Base-by-base conservation (phyloP, 2,113 vertebrate species). In the Microcebus lehilahytsara region DNA sequence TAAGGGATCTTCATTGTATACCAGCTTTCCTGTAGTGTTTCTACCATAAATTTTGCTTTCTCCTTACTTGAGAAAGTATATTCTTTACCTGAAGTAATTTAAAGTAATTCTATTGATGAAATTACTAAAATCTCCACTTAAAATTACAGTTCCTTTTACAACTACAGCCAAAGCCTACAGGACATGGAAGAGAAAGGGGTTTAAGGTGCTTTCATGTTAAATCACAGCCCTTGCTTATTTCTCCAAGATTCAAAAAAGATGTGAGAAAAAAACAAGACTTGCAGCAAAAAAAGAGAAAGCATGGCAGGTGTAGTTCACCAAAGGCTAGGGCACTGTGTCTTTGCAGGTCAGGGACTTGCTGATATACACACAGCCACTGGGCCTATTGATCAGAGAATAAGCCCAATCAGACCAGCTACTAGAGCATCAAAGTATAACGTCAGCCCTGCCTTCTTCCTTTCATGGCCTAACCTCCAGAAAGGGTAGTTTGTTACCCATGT, bases 71-170 rank as follows among this genome's bases (percentile, higher is more conserved):
- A 74, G 6, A 91, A 95, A 72, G 12, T 67, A 84, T 67, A 85
- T 9, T 90, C 16, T 87, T 51, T 60, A 92, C 6, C 53, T 58
- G 13, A 80, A 91, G n/a, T 85, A 91, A 67, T 75, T 85, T 80
- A 67, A 92, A 91, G 49, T 85, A 88, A 51, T 75, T n/a, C 60
- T 75, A 46, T 12, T 87, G 56, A 78, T 72, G 69, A 92, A 83
- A 89, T 91, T 74, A 71, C 46, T 64, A 77, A 66, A 23, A 67
- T 66, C 9, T 87, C 51, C 77, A 60, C 19, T 93, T 74, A 60
- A 64, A 94, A 85, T 42, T 66, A 56, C 3, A 96, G n/a, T 42
- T 69, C 16, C 16, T 64, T 49, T 92, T 72, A 77, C 4, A 80
- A 30, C 67, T 49, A 30, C 6, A 77, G n/a, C 25, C 34, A 53